Percentiles rank a stretch among this genome's conserved stretches.
Evolutionary conservation across 2,113 vertebrate genomes (phyloP).

Genomic region (Crotalus horridus): DNA sequence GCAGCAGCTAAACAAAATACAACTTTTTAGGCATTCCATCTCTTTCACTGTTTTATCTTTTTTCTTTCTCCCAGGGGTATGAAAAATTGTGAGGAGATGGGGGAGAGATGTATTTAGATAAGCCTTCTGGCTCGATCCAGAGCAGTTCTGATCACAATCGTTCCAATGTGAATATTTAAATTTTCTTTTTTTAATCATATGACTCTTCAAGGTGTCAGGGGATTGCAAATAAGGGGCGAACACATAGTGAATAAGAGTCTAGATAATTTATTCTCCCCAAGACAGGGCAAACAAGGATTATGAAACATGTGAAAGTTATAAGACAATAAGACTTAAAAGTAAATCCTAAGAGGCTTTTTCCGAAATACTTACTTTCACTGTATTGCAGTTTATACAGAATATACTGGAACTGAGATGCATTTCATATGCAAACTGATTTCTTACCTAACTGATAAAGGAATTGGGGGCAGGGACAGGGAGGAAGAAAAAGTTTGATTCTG

Average conservation of each 20-base stretch:
- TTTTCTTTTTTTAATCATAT: neutral
- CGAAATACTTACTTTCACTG: neutral
- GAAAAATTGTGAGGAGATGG: neutral
- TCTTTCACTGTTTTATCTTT: neutral
- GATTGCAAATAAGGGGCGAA: neutral
- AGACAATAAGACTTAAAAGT: neutral
- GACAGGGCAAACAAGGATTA: neutral
- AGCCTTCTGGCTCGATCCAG: neutral
- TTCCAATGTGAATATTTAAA: neutral
- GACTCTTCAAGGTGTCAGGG: neutral
- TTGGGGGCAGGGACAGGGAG: slow-evolving; percentile 14
- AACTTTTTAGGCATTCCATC: neutral
- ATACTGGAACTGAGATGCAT: slow-evolving; percentile 8
- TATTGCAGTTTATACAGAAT: neutral
- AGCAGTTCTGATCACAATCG: neutral
- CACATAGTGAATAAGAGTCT: neutral
- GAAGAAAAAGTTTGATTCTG: slow-evolving; percentile 34
- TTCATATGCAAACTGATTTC: neutral
- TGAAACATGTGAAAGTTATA: neutral
- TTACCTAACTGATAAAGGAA: slow-evolving; percentile 32
- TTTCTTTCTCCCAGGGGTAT: neutral
- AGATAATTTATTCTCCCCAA: neutral
- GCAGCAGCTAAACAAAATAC: neutral
- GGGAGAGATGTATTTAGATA: neutral
- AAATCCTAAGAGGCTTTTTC: neutral